A percentile compares a stretch with the other conserved stretches of the same genome.
Conservation (phyloP, 2,113 vertebrate genomes). For the Pipa parva region DNA sequence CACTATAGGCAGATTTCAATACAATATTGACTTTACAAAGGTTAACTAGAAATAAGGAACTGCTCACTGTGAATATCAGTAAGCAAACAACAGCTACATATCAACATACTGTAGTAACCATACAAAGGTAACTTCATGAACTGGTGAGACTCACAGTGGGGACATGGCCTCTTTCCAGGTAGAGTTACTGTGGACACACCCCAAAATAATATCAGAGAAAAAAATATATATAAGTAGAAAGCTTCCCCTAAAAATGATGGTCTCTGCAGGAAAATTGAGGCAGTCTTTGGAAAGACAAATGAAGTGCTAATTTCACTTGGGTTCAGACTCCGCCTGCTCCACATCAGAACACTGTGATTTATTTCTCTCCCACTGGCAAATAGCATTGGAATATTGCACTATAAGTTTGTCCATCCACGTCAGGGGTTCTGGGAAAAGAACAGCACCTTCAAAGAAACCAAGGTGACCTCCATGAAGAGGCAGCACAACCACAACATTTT, state of each 20-base stretch:
- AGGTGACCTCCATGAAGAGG: constrained; percentile 93
- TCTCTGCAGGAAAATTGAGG: constrained; percentile 40
- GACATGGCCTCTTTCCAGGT: constrained; percentile 29
- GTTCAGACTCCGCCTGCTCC: constrained; percentile 58
- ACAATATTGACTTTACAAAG: constrained; percentile 15
- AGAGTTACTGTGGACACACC: constrained; percentile 47
- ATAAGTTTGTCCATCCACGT: constrained; percentile 99
- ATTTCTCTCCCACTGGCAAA: constrained; percentile 94
- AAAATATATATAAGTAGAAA: background rate
- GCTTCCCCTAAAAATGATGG: constrained; percentile 32
- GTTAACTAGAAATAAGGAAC: constrained; percentile 25
- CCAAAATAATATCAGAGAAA: constrained; percentile 7
- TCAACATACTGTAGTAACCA: constrained; percentile 12
- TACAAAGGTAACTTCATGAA: background rate
- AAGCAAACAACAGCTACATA: constrained; percentile 12
- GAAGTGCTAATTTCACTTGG: constrained; percentile 55
- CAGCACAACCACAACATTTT: constrained; percentile 89
- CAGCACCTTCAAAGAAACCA: constrained; percentile 96
- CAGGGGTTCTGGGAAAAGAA: constrained; percentile 92
- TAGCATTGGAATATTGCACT: constrained; percentile 85
- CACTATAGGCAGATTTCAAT: background rate
- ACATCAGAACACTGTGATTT: constrained; percentile 82
- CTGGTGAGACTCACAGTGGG: constrained; percentile 31
- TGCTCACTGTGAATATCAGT: constrained; percentile 8
- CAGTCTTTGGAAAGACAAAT: constrained; percentile 47